These are phyloP conservation scores for Hoplostethus mediterraneus DNA, from an alignment of 2,797 vertebrate genomes.

Conservation along the genomic window DNA sequence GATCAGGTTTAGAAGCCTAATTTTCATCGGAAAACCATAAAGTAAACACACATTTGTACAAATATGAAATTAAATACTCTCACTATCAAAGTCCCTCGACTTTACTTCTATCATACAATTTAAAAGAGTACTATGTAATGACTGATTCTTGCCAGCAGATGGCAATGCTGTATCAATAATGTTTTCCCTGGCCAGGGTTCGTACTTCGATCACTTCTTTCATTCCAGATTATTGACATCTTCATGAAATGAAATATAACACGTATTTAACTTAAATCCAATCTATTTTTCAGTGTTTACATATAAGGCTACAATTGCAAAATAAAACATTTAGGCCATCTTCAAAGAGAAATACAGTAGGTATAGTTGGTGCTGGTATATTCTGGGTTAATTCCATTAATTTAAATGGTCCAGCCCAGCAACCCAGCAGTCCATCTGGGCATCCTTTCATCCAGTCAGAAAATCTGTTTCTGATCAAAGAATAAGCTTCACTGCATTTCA, in stretches of 20 bases:
- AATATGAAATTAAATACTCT: neutral
- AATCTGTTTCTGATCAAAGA: slow-evolving; percentile 26
- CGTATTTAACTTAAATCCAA: neutral
- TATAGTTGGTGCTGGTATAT: neutral
- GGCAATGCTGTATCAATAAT: slow-evolving; percentile 58
- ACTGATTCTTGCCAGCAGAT: slow-evolving; percentile 62
- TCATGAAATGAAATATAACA: no score
- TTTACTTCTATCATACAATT: neutral
- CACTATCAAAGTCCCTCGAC: neutral
- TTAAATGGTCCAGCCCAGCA: neutral
- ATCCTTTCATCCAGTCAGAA: slow-evolving; percentile 5
- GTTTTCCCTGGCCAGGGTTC: neutral
- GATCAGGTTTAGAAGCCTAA: neutral
- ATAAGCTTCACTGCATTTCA: slow-evolving; percentile 10
- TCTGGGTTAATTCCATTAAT: neutral
- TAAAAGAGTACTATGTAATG: slow-evolving; percentile 37
- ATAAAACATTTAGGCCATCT: neutral
- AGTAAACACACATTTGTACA: neutral
- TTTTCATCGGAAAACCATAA: neutral
- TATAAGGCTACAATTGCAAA: neutral
- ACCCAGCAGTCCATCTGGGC: neutral
- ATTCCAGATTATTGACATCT: no score
- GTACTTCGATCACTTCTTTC: no score
- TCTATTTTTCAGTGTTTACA: neutral
- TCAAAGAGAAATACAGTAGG: neutral